phyloP scores from a whole-genome alignment of 2,797 vertebrate genomes.

The Helostoma temminkii region DNA sequence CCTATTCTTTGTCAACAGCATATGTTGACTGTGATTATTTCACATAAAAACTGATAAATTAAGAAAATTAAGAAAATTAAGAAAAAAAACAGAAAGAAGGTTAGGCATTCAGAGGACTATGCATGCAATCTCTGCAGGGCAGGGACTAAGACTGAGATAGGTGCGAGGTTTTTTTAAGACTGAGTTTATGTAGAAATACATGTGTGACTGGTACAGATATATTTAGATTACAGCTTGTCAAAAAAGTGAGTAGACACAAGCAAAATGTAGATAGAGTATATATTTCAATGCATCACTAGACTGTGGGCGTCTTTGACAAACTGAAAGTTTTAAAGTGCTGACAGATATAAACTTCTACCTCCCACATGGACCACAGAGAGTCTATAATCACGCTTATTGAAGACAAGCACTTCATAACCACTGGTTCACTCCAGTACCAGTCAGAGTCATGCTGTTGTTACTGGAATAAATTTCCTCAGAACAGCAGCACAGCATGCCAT shows the following conservation, averaged over 20 bases:
- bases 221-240: not conserved
- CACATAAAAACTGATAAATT: slow-evolving; percentile 8
- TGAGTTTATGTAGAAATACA: not conserved
- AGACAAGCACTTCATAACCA: slow-evolving; percentile 1
- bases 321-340: slow-evolving; percentile 31
- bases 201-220: not conserved
- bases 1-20: slow-evolving; percentile 30
- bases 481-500: not conserved
- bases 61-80: slow-evolving; percentile 10
- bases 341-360: slow-evolving; percentile 28
- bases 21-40: slow-evolving; percentile 19
- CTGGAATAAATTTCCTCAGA: slow-evolving; percentile 17
- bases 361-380: slow-evolving; percentile 26
- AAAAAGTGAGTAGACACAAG: not conserved
- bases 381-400: not conserved
- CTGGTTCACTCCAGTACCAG: slow-evolving; percentile 14
- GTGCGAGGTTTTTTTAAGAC: slow-evolving; percentile 3
- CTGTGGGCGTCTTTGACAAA: slow-evolving; percentile 1
- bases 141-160: slow-evolving; percentile 19
- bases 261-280: not conserved
- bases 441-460: slow-evolving; percentile 19
- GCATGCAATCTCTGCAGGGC: slow-evolving; percentile 49
- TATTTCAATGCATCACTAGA: not conserved
- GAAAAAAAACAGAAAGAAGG: slow-evolving; percentile 16
- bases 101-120: slow-evolving; percentile 36